Evolutionary conservation across 2,888 invertebrate genomes (phyloP).

Genomic region (Globia sparganii): DNA sequence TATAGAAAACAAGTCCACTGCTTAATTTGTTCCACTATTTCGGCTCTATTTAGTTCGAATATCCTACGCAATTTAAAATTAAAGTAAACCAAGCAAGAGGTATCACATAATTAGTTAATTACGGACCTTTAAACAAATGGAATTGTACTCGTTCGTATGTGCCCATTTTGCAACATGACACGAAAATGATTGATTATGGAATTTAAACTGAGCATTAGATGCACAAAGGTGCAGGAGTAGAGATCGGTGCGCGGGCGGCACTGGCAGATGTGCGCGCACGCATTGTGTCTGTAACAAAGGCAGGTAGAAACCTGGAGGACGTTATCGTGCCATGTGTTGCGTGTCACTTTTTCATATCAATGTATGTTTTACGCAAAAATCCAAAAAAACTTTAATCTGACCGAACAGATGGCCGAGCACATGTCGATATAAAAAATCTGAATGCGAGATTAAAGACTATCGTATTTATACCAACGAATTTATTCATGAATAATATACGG

Average conservation of each 20-base stretch:
- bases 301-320: constrained; percentile 84
- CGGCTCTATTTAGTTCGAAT: constrained; percentile 42
- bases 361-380: constrained; percentile 85
- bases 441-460: constrained; percentile 64
- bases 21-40: constrained; percentile 58
- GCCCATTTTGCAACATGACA: constrained; percentile 70
- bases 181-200: constrained; percentile 74
- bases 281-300: constrained; percentile 88
- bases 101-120: constrained; percentile 8
- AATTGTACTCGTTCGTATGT: constrained; percentile 42
- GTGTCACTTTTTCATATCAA: constrained; percentile 88
- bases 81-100: constrained; percentile 37
- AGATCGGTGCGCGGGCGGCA: constrained; percentile 81
- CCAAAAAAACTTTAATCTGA: constrained; percentile 85
- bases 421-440: constrained; percentile 80
- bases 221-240: constrained; percentile 70
- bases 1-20: constrained; percentile 48
- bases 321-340: constrained; percentile 87
- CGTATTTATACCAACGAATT: constrained; percentile 46
- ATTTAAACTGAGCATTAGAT: constrained; percentile 72
- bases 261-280: constrained; percentile 86
- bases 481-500: constrained; percentile 44
- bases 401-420: constrained; percentile 88
- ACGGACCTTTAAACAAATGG: not conserved
- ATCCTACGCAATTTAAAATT: constrained; percentile 40